phyloP scores from a whole-genome alignment of 1,140 invertebrate genomes.

The Lanistes nyassanus region DNA sequence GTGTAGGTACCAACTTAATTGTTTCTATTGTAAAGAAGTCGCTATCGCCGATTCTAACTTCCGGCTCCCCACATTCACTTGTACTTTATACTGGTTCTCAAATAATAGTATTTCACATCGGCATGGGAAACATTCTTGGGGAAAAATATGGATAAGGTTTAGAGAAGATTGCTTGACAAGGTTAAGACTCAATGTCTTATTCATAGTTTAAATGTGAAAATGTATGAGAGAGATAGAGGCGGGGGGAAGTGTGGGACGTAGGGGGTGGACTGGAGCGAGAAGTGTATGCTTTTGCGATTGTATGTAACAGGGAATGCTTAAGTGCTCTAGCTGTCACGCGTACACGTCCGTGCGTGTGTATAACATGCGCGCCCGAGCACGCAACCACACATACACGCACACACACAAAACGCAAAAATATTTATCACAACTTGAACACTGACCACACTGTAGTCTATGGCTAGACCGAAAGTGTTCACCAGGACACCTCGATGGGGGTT shows the following conservation, averaged over 20 bases:
- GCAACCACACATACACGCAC: constrained; percentile 7
- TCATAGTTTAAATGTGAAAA: background rate
- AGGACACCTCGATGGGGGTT: background rate
- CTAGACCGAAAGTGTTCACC: background rate
- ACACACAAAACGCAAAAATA: too few species aligned
- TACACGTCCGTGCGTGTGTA: background rate
- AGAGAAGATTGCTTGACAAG: background rate
- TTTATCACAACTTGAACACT: too few species aligned
- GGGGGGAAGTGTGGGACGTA: too few species aligned
- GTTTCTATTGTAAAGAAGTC: background rate
- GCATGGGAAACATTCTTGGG: background rate
- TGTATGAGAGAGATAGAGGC: constrained; percentile 8
- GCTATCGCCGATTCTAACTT: background rate
- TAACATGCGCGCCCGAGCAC: background rate
- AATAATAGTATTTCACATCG: background rate
- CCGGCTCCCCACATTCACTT: too few species aligned
- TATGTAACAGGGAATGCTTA: background rate
- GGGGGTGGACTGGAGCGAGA: background rate
- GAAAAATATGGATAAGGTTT: background rate
- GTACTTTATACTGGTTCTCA: background rate
- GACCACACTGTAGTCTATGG: too few species aligned
- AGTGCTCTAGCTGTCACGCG: background rate
- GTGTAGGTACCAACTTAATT: too few species aligned
- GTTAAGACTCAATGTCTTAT: too few species aligned
- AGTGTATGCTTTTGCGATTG: background rate